Evolutionary conservation across 2,113 vertebrate genomes (phyloP), one percentile per base, ranked within the genome.

Genomic region (Platysternon megacephalum): DNA sequence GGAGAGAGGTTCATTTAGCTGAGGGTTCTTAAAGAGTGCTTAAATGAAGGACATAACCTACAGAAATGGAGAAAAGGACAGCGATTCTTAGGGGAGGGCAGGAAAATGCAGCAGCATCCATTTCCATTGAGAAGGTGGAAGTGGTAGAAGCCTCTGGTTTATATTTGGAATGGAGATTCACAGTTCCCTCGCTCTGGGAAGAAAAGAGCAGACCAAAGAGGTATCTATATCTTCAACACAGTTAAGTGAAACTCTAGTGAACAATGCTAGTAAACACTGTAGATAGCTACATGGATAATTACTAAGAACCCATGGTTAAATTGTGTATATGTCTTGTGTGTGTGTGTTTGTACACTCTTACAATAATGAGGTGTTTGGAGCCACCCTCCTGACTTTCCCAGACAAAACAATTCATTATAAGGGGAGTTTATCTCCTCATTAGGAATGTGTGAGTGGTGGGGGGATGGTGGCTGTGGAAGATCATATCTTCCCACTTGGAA

Each of bases 41-140:
- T 91, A 83, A 87, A 82, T 74, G 82, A 88, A 94, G 51, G 8
- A 85, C 82, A 35, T 86, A 83, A 88, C 53, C n/a, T 29, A 46
- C 24, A 8, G 22, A 44, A 44, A 11, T 81, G 52, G 82, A 86
- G 11, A 92, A 91, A 83, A 86, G 61, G 16, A 81, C 87, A 85
- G 39, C 44, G 42, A 76, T 68, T 68, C 17, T 68, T 21, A 19
- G 28, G 12, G 91, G 94, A 87, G 42, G 5, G 46, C 94, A 9
- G 42, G 58, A 89, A 92, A 95, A 88, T 83, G 85, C 89, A 96
- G 97, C 89, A 83, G 12, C 39, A 26, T 72, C 65, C 3, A 39
- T 93, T 95, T 94, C 85, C 79, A 89, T 55, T 85, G 82, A 92
- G 92, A 81, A 94, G n/a, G n/a, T 58, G 29, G 85, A 86, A 91